These are phyloP conservation scores for Caenorhabditis doughertyi DNA, from an alignment of 2,888 invertebrate genomes.

Conservation along the genomic window DNA sequence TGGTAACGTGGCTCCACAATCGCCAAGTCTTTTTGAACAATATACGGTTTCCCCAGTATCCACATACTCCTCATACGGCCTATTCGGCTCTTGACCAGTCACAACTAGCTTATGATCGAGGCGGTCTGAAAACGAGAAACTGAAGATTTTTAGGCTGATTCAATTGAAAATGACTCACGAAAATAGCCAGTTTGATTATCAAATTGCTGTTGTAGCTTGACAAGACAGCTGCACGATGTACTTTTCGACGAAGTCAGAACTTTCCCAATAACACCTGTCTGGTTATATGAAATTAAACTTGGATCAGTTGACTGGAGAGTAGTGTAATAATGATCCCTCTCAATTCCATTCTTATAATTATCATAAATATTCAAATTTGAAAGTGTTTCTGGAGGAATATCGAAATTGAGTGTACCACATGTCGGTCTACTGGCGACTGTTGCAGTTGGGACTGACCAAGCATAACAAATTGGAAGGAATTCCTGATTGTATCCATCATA, in stretches of 20 bases:
- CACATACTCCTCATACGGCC: slow-evolving; percentile 68
- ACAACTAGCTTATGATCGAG: slow-evolving; percentile 72
- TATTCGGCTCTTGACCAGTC: slow-evolving; percentile 62
- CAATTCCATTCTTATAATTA: slow-evolving; percentile 62
- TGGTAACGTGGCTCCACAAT: slow-evolving; percentile 74
- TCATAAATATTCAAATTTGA: slow-evolving; percentile 65
- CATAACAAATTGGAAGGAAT: slow-evolving; percentile 73
- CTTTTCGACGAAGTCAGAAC: slow-evolving; percentile 64
- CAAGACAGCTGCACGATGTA: slow-evolving; percentile 69
- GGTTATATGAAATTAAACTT: slow-evolving; percentile 52
- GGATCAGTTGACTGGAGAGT: slow-evolving; percentile 54
- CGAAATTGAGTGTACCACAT: slow-evolving; percentile 49
- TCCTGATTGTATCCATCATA: slow-evolving; percentile 71
- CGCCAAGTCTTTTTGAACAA: slow-evolving; percentile 69
- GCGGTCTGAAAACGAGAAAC: slow-evolving; percentile 60
- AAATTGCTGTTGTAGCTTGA: slow-evolving; percentile 68
- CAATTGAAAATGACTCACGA: slow-evolving; percentile 51
- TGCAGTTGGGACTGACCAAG: slow-evolving; percentile 57
- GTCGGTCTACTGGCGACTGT: slow-evolving; percentile 47
- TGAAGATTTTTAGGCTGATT: neutral
- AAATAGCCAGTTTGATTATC: slow-evolving; percentile 71
- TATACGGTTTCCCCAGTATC: slow-evolving; percentile 69
- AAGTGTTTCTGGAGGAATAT: slow-evolving; percentile 53
- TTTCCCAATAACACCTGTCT: slow-evolving; percentile 65
- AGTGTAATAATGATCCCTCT: slow-evolving; percentile 73